phyloP scores from a whole-genome alignment of 2,888 invertebrate species.

The Lasioglossum villosulum region DNA sequence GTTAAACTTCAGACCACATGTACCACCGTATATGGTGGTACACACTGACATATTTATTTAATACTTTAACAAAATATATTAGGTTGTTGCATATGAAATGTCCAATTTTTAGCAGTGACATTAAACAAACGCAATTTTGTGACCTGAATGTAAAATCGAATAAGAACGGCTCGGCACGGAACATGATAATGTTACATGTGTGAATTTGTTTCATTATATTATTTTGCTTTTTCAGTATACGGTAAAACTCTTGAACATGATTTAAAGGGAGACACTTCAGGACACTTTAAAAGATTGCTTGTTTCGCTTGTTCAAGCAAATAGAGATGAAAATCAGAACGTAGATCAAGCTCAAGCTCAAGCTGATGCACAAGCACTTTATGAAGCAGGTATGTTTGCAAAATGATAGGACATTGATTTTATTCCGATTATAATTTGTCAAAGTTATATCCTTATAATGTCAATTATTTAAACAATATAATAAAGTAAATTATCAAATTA shows the following conservation, averaged over 20 bases:
- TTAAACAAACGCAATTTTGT: too few species aligned
- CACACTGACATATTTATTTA: too few species aligned
- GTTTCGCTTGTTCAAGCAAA: slow-evolving; percentile 95
- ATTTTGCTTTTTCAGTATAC: slow-evolving; percentile 87
- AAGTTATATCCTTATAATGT: background rate
- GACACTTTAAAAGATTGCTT: slow-evolving; percentile 96
- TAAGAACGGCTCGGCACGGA: too few species aligned
- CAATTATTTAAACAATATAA: background rate
- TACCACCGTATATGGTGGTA: too few species aligned
- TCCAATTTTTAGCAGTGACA: too few species aligned
- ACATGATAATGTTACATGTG: background rate
- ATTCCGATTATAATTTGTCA: background rate
- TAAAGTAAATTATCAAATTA: background rate
- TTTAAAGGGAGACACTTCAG: slow-evolving; percentile 96
- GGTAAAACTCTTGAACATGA: slow-evolving; percentile 93
- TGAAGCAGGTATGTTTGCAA: slow-evolving; percentile 86
- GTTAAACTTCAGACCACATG: too few species aligned
- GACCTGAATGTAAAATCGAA: too few species aligned
- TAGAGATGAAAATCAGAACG: slow-evolving; percentile 94
- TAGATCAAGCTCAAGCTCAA: slow-evolving; percentile 92
- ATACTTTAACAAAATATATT: too few species aligned
- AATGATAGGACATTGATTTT: background rate
- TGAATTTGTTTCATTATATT: background rate
- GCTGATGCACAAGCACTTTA: slow-evolving; percentile 93
- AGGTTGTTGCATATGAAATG: too few species aligned